Evolutionary conservation across 2,113 vertebrate species (phyloP).

Genomic region (Ctenodactylus gundi): DNA sequence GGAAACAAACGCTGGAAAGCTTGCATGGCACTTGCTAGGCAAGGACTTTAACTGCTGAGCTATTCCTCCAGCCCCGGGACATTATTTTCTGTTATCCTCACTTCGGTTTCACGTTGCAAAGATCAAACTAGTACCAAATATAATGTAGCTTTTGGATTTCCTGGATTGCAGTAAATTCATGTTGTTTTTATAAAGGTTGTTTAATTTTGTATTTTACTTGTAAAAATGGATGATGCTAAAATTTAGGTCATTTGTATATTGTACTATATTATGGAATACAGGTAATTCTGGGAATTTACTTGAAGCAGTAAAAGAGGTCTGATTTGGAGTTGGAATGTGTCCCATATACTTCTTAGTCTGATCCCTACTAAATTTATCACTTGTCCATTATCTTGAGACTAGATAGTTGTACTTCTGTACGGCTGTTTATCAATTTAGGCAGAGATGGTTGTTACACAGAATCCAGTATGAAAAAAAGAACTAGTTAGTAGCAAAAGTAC

Average conservation of each 20-base stretch:
- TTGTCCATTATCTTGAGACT: slow-evolving; percentile 1
- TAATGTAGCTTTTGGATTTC: background rate
- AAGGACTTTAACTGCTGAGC: too few species aligned
- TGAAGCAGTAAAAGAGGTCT: background rate
- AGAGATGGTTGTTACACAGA: background rate
- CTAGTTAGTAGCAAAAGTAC: background rate
- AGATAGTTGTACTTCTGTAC: background rate
- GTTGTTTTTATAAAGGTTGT: slow-evolving; percentile 20
- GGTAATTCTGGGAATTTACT: slow-evolving; percentile 4
- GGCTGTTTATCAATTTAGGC: background rate
- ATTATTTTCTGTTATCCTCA: background rate
- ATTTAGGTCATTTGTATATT: background rate
- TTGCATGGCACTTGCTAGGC: too few species aligned
- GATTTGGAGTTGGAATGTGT: background rate
- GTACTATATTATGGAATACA: background rate
- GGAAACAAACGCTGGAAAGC: too few species aligned
- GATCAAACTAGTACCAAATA: background rate
- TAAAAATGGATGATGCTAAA: background rate
- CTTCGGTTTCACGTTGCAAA: background rate
- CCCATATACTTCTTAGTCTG: background rate
- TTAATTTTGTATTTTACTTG: background rate
- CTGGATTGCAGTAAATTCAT: background rate
- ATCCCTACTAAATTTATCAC: background rate
- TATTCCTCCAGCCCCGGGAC: too few species aligned
- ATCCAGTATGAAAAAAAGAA: background rate